Evolutionary conservation across 1,140 invertebrate species (phyloP), one percentile per base, ranked within the genome.

Genomic region (Nomia melanderi): DNA sequence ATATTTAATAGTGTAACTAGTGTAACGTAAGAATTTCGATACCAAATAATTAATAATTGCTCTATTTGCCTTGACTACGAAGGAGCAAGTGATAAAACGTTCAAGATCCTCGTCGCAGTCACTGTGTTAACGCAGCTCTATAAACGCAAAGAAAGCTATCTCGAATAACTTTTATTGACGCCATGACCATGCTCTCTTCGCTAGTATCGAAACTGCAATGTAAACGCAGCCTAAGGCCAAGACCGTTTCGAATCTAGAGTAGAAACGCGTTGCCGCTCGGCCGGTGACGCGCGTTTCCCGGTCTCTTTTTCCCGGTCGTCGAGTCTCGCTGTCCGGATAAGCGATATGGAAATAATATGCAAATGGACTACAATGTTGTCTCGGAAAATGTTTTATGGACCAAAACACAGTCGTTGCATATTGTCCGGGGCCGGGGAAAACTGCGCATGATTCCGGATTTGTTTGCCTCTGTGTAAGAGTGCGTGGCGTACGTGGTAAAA

Each of bases 351-450:
- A 23, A 33, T 53, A 31, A 66, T 31, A 66, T 33, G 62, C 47
- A 65, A 74, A 74, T 54, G 39, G 23, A 31, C 54, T 41, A 25
- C 41, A 63, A 73, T 63, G 47, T 73, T 64, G 71, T 54, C 47
- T 12, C 47, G 31, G 31, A 29, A n/a, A 29, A 27, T 44, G 47
- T 39, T 53, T 73, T 25, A 70, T 73, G 70, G 47, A 64, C 59
- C 44, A 62, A 73, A 64, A 73, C 70, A 64, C 17, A 65, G 41
- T 47, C 63, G 27, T 33, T 31, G 56, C n/a, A 23, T 33, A 44
- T 56, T 67, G 29, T 25, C 5, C 11, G 17, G 23, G 33, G 31
- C 41, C 14, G 14, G 14, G 17, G 1, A 6, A 33, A 31, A 23
- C 33, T 12, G 31, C 57, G 31, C 44, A 47, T 23, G 14, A 25